Percentiles rank a stretch among this genome's conserved stretches.
These are phyloP conservation scores for Apodemia hepburni DNA, from an alignment of 2,888 invertebrate genomes.

Conservation along the genomic window DNA sequence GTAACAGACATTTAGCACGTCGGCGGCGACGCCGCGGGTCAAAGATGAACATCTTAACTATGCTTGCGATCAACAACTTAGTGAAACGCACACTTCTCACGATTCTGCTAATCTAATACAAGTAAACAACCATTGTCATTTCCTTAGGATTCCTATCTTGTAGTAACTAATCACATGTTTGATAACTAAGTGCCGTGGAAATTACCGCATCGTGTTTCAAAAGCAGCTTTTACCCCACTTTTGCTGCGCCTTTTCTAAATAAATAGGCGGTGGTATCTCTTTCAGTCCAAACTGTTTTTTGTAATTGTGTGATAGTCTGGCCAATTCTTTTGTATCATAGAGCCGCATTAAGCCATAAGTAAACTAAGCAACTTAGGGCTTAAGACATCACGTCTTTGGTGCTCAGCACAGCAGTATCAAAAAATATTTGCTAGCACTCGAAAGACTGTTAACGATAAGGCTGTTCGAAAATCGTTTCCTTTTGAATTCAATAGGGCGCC, in stretches of 20 bases:
- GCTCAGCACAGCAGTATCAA: no score
- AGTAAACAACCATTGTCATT: slow-evolving; percentile 5
- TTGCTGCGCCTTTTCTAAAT: background rate
- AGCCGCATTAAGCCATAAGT: no score
- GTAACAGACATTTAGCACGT: slow-evolving; percentile 55
- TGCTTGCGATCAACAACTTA: slow-evolving; percentile 27
- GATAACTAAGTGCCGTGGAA: background rate
- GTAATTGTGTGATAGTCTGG: no score
- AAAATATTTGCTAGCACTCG: no score
- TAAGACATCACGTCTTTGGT: no score
- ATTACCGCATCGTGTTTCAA: background rate
- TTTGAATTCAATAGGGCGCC: no score
- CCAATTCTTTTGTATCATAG: no score
- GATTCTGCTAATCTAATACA: slow-evolving; percentile 21
- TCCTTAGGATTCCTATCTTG: background rate
- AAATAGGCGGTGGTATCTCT: no score
- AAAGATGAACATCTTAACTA: slow-evolving; percentile 42
- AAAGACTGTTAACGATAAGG: no score
- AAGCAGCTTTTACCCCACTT: background rate
- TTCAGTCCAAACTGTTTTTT: no score
- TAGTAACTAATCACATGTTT: background rate
- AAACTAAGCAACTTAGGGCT: no score
- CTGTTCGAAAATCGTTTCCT: no score
- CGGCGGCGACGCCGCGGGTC: slow-evolving; percentile 46
- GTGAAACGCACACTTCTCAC: slow-evolving; percentile 33